These are phyloP conservation scores for Achatina immaculata DNA, from an alignment of 1,140 invertebrate genomes.

Conservation along the genomic window DNA sequence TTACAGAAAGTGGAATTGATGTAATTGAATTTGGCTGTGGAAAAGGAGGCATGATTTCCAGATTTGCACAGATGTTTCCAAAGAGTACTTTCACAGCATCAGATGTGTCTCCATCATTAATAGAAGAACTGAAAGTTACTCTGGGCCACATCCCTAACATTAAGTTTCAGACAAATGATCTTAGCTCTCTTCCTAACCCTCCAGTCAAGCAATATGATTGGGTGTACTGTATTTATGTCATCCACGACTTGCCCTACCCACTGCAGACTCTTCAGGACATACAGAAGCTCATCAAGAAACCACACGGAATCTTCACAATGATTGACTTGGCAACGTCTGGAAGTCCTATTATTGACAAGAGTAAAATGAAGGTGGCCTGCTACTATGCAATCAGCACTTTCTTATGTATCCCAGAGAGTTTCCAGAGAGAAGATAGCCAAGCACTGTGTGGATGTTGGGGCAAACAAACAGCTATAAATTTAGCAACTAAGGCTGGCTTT, in stretches of 20 bases:
- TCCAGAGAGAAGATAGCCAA: conserved; percentile 3
- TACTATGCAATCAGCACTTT: conserved; percentile 15
- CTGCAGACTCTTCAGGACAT: conserved; percentile 18
- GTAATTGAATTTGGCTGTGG: conserved; percentile 35
- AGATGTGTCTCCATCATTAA: neutral
- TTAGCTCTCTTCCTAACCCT: conserved; percentile 4
- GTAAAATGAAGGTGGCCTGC: neutral
- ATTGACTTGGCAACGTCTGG: conserved; percentile 17
- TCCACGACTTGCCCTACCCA: conserved; percentile 30
- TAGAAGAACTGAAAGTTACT: neutral
- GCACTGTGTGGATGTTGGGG: conserved; percentile 22
- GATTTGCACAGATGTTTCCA: conserved; percentile 23
- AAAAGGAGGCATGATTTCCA: conserved; percentile 3
- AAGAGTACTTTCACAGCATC: conserved; percentile 21
- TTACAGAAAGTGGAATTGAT: conserved; percentile 28
- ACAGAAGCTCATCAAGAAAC: neutral
- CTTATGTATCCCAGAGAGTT: conserved; percentile 35
- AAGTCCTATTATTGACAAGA: neutral
- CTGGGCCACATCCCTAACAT: conserved; percentile 25
- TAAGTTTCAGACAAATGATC: conserved; percentile 1
- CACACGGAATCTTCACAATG: conserved; percentile 10
- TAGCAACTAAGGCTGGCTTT: neutral
- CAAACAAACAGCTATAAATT: neutral
- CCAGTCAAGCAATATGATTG: conserved; percentile 31
- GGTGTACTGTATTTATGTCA: conserved; percentile 22